phyloP scores from a whole-genome alignment of 2,797 vertebrate species.

The Ceyx erithaca region DNA sequence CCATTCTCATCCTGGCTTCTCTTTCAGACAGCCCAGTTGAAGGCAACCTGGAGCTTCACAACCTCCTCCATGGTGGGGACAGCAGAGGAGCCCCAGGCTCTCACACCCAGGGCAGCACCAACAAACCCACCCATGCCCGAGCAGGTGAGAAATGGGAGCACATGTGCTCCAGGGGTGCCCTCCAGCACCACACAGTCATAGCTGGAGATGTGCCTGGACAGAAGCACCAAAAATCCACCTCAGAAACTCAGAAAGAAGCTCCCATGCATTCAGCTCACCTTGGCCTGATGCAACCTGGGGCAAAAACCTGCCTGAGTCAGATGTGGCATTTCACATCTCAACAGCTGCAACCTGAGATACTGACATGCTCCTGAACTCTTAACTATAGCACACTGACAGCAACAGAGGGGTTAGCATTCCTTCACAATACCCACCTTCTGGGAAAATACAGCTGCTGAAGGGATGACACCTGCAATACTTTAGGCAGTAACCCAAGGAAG shows the following conservation, averaged over 20 bases:
- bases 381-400: not conserved
- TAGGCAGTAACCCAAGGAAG: not conserved
- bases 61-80: accelerated
- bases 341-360: not conserved
- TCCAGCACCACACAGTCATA: not conserved
- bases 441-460: not conserved
- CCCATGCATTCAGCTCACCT: not conserved
- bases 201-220: not conserved
- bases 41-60: not conserved
- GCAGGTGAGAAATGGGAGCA: not conserved
- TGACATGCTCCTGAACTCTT: not conserved
- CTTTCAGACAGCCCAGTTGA: not conserved
- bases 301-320: not conserved
- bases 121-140: not conserved
- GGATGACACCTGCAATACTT: not conserved
- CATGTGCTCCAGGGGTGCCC: not conserved
- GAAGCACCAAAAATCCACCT: not conserved
- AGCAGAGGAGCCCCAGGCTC: not conserved
- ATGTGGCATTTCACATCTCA: not conserved
- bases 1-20: not conserved
- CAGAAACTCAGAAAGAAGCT: not conserved
- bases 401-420: not conserved
- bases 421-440: not conserved
- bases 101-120: not conserved
- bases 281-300: not conserved